phyloP scores from a whole-genome alignment of 2,888 invertebrate genomes.

The Acheta domesticus region DNA sequence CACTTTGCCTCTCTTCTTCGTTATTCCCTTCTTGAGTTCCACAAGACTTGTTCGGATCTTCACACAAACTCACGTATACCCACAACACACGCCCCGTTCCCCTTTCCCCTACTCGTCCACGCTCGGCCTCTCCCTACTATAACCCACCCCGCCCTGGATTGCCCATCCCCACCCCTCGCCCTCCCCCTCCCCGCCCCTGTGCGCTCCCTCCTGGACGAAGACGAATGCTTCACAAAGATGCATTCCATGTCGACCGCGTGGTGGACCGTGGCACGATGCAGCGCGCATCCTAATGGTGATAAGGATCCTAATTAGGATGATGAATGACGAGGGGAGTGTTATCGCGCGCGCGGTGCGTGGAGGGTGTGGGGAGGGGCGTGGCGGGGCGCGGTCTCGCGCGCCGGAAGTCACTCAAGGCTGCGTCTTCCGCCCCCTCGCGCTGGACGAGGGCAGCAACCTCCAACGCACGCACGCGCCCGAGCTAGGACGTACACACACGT shows the following conservation, averaged over 20 bases:
- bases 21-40: no score
- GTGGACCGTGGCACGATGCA: background rate
- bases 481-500: no score
- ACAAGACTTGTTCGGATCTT: no score
- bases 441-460: background rate
- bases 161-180: no score
- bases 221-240: conserved; percentile 5
- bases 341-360: background rate
- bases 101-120: no score
- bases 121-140: no score
- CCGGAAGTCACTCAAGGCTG: background rate
- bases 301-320: conserved; percentile 18
- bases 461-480: background rate
- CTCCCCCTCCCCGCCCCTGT: background rate
- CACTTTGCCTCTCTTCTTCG: no score
- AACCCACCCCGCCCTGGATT: no score
- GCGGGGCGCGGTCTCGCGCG: background rate
- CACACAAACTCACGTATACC: no score
- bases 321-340: background rate
- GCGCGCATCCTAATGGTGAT: conserved; percentile 18
- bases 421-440: no score
- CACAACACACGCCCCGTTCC: no score
- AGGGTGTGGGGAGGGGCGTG: background rate
- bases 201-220: background rate
- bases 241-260: background rate